phyloP scores from a whole-genome alignment of 2,113 vertebrate genomes.

The Tretioscincus oriximinensis region DNA sequence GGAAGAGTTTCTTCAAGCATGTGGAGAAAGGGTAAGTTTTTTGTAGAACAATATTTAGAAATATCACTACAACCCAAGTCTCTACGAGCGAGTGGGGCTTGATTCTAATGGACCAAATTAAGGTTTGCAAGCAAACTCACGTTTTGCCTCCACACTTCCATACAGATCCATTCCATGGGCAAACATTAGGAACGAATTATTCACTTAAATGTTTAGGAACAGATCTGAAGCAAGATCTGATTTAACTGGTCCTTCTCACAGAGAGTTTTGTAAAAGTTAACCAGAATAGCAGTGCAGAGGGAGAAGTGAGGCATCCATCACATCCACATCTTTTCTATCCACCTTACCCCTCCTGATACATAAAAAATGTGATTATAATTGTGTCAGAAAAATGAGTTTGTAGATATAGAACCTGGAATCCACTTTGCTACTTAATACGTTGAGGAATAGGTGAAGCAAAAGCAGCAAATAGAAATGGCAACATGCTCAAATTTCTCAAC shows the following conservation, averaged over 20 bases:
- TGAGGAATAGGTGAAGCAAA: background rate
- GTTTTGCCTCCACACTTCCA: too few species aligned
- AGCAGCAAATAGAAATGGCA: background rate
- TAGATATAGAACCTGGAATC: background rate
- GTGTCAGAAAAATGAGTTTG: background rate
- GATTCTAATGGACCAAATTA: too few species aligned
- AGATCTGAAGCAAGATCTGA: background rate
- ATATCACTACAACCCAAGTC: too few species aligned
- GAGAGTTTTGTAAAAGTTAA: background rate
- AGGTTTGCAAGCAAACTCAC: too few species aligned
- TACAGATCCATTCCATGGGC: background rate
- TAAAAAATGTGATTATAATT: background rate
- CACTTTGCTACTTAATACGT: background rate
- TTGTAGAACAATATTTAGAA: too few species aligned
- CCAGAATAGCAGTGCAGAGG: background rate
- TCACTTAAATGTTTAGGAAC: background rate
- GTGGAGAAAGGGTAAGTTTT: too few species aligned
- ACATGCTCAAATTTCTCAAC: slow-evolving; percentile 13
- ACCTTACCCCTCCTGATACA: background rate
- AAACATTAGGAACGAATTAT: background rate
- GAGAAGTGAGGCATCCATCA: too few species aligned
- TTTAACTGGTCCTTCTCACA: background rate
- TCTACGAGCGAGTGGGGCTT: too few species aligned
- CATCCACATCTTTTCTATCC: too few species aligned
- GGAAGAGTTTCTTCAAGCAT: too few species aligned